Base-by-base conservation (phyloP, 2,113 vertebrate species). In the Chascanopsetta lugubris region DNA sequence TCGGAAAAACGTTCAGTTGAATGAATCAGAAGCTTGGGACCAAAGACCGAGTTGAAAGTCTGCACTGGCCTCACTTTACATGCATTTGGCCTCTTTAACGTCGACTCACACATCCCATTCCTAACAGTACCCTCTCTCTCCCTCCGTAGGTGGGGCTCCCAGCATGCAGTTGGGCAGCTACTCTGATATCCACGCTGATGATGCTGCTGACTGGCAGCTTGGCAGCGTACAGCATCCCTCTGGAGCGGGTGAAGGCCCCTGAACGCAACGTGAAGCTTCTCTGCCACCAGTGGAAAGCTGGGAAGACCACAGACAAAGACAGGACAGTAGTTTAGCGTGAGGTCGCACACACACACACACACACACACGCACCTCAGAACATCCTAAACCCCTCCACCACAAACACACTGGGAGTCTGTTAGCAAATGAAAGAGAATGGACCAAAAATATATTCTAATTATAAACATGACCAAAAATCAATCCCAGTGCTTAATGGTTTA, bases 161-260 rank as follows among this genome's bases (percentile, higher is more conserved):
- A 78, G 87, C 90, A 67, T 86, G 83, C 87, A 93, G 91, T 49
- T 92, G 87, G 91, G 88, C 87, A 34, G 72, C 91, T 1, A 92
- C 90, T 13, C 64, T 92, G 26, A 82, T 25, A 20, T 7, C 20
- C n/a, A 85, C 86, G 3, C 73, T 93, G 5, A 80, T 91, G 83
- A 22, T 93, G 70, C 69, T 92, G 60, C 60, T 88, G 36, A 87
- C 61, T 0, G 85, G 85, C 29, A 75, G 61, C 40, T 56, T 90
- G 18, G 68, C 75, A 17, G 29, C 34, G 0, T 85, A 91, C 70
- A 87, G 85, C 56, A 91, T 92, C 26, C 89, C 89, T 0, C 61
- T 21, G 34, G 64, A 45, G 58, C 83, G 72, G 27, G 87, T 88
- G 29, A 75, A 3, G 53, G 78, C 90, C 8, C 90, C 91, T 36